Evolutionary conservation across 2,797 vertebrate species (phyloP), one percentile per base, ranked within the genome.

Genomic region (Melanitta fusca): DNA sequence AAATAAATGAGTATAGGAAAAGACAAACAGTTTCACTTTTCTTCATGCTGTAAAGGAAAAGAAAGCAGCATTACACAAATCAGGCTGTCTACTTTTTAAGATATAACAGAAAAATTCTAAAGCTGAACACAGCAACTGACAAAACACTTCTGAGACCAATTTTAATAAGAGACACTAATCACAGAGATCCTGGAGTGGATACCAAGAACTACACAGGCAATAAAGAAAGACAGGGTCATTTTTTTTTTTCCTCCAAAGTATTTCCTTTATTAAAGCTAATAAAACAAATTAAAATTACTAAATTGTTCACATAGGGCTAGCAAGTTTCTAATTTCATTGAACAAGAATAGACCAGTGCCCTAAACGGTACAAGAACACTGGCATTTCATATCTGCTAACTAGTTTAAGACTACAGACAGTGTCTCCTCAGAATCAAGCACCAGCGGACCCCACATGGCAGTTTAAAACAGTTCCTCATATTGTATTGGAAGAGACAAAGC

Each of bases 191-290:
- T 53, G 51, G 51, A 28, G 51, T 57, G 32, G 19, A 8, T 21
- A 32, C 62, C 10, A 16, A 11, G 41, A 65, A 15, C 13, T 9
- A 15, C 38, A n/a, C 39, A 34, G 68, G 22, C 45, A 36, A 49
- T 68, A 22, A 20, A 12, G 16, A 13, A 27, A 38, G 32, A 69
- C 32, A 21, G 15, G 11, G 10, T 54, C 5, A 11, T 54, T 30
- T 54, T 54, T 28, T 14, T 53, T 54, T 30, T 8, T 53, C 18
- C 3, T 24, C 47, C 22, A 49, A 49, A 62, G 9, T 32, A 43
- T 22, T 68, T 87, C 41, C 38, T 97, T 96, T 97, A 96, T 93
- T 97, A 53, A 38, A 68, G 62, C 34, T 85, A 79, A 10, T 91
- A 66, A 89, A 41, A 3, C 7, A 47, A 62, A 34, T 84, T 96